phyloP scores from a whole-genome alignment of 2,888 invertebrate genomes.

The Lochmaea crataegi region DNA sequence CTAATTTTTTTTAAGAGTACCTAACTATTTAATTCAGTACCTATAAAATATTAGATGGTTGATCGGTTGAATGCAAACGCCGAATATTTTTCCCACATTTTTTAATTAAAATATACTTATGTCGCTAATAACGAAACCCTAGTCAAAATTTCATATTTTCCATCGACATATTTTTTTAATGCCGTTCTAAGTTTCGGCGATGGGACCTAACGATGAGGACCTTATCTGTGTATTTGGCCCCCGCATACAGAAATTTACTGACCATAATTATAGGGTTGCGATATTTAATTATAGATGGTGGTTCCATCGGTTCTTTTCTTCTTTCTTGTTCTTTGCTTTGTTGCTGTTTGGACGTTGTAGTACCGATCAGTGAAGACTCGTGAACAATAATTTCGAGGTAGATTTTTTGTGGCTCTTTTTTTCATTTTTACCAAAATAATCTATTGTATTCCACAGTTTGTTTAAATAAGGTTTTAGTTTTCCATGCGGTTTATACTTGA shows the following conservation, averaged over 20 bases:
- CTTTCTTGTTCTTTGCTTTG: constrained; percentile 42
- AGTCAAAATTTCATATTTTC: constrained; percentile 35
- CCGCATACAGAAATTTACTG: constrained; percentile 80
- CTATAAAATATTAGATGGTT: too few species aligned
- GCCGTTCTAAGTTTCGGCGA: constrained; percentile 58
- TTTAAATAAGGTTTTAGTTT: too few species aligned
- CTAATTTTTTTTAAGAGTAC: too few species aligned
- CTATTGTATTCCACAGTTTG: too few species aligned
- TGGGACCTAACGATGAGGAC: constrained; percentile 66
- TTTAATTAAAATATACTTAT: constrained; percentile 11
- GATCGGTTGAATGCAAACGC: too few species aligned
- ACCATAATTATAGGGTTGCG: constrained; percentile 86
- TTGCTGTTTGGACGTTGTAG: constrained; percentile 27
- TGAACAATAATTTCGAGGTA: neutral
- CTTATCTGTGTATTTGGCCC: constrained; percentile 66
- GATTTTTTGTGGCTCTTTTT: neutral
- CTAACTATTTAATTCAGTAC: too few species aligned
- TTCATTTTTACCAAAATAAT: too few species aligned
- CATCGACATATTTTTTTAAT: constrained; percentile 55
- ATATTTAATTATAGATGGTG: constrained; percentile 81
- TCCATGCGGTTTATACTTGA: too few species aligned
- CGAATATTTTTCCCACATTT: neutral
- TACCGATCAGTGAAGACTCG: constrained; percentile 15
- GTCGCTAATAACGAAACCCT: constrained; percentile 36
- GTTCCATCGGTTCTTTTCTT: constrained; percentile 54